A percentile compares a stretch with the other conserved stretches of the same genome.
Conservation (phyloP, 2,888 invertebrate genomes). For the Nebria salina region DNA sequence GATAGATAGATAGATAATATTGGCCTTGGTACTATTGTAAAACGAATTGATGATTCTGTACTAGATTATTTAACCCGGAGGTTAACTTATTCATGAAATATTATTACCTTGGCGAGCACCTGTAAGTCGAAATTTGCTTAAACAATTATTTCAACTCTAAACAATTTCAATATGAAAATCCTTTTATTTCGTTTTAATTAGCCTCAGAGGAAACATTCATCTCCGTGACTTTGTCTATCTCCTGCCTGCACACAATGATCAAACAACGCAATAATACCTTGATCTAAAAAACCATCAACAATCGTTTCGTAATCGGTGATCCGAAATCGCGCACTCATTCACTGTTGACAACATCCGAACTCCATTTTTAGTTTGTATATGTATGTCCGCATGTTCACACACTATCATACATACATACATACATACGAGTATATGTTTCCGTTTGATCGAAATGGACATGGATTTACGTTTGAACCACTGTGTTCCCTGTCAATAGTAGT, state of each 20-base stretch:
- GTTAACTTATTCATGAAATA: background rate
- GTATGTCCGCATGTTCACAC: background rate
- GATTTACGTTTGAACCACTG: slow-evolving; percentile 37
- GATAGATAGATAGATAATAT: background rate
- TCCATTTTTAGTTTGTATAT: too few relatives aligned
- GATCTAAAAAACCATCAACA: slow-evolving; percentile 38
- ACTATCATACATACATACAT: background rate
- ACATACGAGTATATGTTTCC: background rate
- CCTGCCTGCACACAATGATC: slow-evolving; percentile 23
- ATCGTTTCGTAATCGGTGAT: slow-evolving; percentile 2
- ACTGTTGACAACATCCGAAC: too few relatives aligned
- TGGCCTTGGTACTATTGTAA: slow-evolving; percentile 31
- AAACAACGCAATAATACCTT: slow-evolving; percentile 28
- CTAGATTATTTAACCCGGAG: background rate
- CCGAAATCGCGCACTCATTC: background rate
- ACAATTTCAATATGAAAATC: too few relatives aligned
- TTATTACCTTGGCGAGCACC: background rate
- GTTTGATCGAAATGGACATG: background rate
- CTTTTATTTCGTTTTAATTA: background rate
- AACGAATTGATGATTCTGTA: slow-evolving; percentile 34
- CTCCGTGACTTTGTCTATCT: slow-evolving; percentile 18
- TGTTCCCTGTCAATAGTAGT: slow-evolving; percentile 39
- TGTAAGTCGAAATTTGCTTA: background rate
- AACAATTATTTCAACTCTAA: too few relatives aligned
- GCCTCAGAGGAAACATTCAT: background rate